A percentile compares a stretch with the other conserved stretches of the same genome.
Conservation (phyloP, 2,797 vertebrate genomes). For the Lepilemur ruficaudatus region DNA sequence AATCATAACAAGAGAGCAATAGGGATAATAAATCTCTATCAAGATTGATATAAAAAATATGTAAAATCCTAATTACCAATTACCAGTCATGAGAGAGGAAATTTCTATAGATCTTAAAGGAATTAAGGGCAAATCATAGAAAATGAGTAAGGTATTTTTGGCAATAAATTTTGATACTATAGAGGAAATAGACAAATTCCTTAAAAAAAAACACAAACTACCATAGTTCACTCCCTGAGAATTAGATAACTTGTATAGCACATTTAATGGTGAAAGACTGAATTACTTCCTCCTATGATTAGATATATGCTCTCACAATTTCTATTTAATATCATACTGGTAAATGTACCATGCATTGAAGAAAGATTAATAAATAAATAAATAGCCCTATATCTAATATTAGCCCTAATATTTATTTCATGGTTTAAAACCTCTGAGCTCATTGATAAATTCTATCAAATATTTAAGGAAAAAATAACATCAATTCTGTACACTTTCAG, state of each 20-base stretch:
- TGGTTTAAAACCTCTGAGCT: background rate
- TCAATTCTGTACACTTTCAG: background rate
- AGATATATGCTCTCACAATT: background rate
- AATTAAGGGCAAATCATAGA: background rate
- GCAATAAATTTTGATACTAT: background rate
- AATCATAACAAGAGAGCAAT: background rate
- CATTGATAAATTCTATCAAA: background rate
- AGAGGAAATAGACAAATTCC: background rate
- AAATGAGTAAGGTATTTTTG: background rate
- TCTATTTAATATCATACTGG: background rate
- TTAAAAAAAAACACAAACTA: background rate
- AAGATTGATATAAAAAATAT: background rate
- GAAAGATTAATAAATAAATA: background rate
- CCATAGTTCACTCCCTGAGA: background rate
- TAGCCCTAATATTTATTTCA: background rate
- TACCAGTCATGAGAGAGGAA: background rate
- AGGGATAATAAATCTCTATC: background rate
- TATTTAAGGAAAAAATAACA: background rate
- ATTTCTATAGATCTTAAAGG: background rate
- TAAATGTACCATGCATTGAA: background rate
- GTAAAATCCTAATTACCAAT: background rate
- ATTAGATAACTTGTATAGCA: background rate
- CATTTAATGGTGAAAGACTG: background rate
- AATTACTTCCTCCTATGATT: background rate
- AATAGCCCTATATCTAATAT: background rate